A percentile compares a stretch with the other conserved stretches of the same genome.
phyloP scores from a whole-genome alignment of 2,888 invertebrate species.

The Latheticus oryzae region DNA sequence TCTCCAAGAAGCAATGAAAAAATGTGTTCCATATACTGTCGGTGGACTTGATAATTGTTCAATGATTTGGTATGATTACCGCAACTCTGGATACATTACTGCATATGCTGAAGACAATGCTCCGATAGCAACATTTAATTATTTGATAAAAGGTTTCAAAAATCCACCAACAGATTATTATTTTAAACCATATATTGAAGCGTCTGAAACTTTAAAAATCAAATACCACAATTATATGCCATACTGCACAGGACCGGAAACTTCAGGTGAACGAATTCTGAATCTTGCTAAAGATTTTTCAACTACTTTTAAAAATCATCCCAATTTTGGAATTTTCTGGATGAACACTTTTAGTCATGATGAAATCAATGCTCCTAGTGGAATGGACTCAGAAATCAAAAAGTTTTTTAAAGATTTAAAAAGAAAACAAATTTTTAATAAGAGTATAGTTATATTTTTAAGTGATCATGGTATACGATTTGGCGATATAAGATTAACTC shows the following conservation, averaged over 20 bases:
- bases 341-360: constrained; percentile 83
- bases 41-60: constrained; percentile 75
- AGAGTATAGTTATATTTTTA: constrained; percentile 77
- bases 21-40: constrained; percentile 65
- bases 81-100: constrained; percentile 78
- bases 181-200: constrained; percentile 77
- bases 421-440: constrained; percentile 68
- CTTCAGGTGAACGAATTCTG: constrained; percentile 76
- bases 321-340: constrained; percentile 85
- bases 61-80: constrained; percentile 83
- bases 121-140: constrained; percentile 80
- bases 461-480: constrained; percentile 27
- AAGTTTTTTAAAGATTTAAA: constrained; percentile 71
- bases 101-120: constrained; percentile 84
- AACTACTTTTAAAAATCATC: constrained; percentile 71
- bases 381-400: constrained; percentile 74
- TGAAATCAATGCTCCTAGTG: constrained; percentile 74
- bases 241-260: constrained; percentile 73
- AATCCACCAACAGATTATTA: constrained; percentile 85
- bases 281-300: constrained; percentile 78
- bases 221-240: constrained; percentile 57
- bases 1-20: constrained; percentile 61
- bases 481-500: constrained; percentile 8
- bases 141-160: constrained; percentile 76
- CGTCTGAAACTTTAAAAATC: constrained; percentile 69